These are phyloP conservation scores for Corvus hawaiiensis DNA, from an alignment of 2,113 vertebrate genomes.

Conservation along the genomic window DNA sequence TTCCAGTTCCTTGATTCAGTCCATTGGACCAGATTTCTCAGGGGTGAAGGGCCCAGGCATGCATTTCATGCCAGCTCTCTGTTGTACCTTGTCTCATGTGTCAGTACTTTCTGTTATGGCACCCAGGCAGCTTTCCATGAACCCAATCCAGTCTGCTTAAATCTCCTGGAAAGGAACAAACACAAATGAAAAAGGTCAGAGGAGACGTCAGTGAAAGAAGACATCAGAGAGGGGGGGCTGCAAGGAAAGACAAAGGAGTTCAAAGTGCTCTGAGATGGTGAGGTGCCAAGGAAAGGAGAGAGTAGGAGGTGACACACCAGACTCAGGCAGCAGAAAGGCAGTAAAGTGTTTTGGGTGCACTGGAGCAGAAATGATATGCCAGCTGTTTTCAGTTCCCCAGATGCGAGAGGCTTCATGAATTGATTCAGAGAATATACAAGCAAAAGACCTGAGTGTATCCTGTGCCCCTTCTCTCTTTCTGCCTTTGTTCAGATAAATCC, in stretches of 20 bases:
- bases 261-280: background rate
- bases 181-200: background rate
- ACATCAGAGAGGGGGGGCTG: background rate
- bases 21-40: background rate
- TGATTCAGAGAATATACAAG: background rate
- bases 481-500: slow-evolving; percentile 5
- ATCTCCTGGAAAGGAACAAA: background rate
- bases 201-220: background rate
- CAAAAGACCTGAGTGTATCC: background rate
- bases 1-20: background rate
- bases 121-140: background rate
- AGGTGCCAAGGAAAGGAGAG: background rate
- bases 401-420: background rate
- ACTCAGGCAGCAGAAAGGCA: background rate
- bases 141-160: background rate
- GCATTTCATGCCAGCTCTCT: background rate
- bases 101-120: background rate
- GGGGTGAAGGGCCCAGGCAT: background rate
- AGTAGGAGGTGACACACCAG: background rate
- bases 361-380: background rate
- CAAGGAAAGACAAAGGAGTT: background rate
- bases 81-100: background rate
- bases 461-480: background rate
- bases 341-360: background rate
- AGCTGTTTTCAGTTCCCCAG: slow-evolving; percentile 7